A percentile compares a stretch with the other conserved stretches of the same genome.
Conservation (phyloP, 2,888 invertebrate species). For the Tricholauxania praeusta region DNA sequence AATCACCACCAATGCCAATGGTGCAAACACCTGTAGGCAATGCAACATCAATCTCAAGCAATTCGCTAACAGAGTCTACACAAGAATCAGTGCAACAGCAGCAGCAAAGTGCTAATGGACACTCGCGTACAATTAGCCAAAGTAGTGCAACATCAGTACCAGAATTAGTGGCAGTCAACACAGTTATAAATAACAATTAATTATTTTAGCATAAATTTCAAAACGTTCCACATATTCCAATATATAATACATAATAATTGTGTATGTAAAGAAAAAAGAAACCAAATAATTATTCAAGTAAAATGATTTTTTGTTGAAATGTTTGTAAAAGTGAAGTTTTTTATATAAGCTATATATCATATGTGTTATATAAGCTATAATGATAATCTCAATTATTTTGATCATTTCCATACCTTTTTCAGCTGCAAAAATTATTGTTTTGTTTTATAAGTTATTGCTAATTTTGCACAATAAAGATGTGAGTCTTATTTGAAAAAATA, state of each 20-base stretch:
- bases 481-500: conserved; percentile 14
- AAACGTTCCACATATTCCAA: conserved; percentile 26
- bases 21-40: conserved; percentile 74
- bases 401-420: no score
- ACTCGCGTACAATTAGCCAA: conserved; percentile 77
- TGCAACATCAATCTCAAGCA: conserved; percentile 70
- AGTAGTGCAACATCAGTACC: conserved; percentile 65
- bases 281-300: no score
- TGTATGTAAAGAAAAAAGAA: no score
- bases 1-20: conserved; percentile 77
- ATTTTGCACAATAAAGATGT: conserved; percentile 49
- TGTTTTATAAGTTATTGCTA: conserved; percentile 43
- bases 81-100: conserved; percentile 64
- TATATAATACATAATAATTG: not conserved
- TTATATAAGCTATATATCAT: no score
- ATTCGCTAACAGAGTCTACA: conserved; percentile 66
- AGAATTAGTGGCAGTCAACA: conserved; percentile 58
- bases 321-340: no score
- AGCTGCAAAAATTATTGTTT: no score
- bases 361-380: no score
- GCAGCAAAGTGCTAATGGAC: conserved; percentile 59
- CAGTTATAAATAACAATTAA: conserved; percentile 49
- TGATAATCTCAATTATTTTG: no score
- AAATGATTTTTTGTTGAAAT: no score
- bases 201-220: conserved; percentile 22